These are phyloP conservation scores for Cyclina sinensis DNA, from an alignment of 1,140 invertebrate genomes.

Conservation along the genomic window DNA sequence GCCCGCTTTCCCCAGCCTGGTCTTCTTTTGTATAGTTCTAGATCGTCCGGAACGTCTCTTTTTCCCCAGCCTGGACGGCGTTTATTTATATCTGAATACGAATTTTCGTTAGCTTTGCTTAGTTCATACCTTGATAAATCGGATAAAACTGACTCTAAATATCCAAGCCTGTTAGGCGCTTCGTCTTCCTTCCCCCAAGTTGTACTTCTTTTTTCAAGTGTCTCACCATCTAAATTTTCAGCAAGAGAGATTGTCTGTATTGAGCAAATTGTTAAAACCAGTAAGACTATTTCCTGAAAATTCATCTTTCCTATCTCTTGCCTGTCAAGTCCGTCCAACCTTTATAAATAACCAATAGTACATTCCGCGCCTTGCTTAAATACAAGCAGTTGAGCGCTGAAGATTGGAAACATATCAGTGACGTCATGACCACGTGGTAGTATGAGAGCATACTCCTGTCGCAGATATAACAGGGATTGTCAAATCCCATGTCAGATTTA, in stretches of 20 bases:
- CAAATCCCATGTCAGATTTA: conserved; percentile 12
- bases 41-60: conserved; percentile 55
- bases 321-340: not conserved
- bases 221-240: conserved; percentile 42
- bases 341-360: conserved; percentile 19
- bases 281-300: conserved; percentile 27
- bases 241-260: conserved; percentile 13
- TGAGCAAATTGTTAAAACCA: conserved; percentile 51
- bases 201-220: conserved; percentile 68
- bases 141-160: conserved; percentile 62
- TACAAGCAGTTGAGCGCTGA: not conserved
- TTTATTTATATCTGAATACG: conserved; percentile 66
- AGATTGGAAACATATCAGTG: not conserved
- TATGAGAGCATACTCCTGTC: not conserved
- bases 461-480: not conserved
- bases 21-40: conserved; percentile 68
- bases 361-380: conserved; percentile 23
- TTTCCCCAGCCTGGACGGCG: conserved; percentile 73
- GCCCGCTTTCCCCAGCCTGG: conserved; percentile 75
- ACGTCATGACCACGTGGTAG: conserved; percentile 23
- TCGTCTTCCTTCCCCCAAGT: conserved; percentile 69
- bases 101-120: conserved; percentile 41
- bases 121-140: conserved; percentile 61
- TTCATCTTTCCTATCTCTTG: not conserved
- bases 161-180: conserved; percentile 63